Base-by-base conservation (phyloP, 2,888 invertebrate genomes). In the Electrophaes corylata region DNA sequence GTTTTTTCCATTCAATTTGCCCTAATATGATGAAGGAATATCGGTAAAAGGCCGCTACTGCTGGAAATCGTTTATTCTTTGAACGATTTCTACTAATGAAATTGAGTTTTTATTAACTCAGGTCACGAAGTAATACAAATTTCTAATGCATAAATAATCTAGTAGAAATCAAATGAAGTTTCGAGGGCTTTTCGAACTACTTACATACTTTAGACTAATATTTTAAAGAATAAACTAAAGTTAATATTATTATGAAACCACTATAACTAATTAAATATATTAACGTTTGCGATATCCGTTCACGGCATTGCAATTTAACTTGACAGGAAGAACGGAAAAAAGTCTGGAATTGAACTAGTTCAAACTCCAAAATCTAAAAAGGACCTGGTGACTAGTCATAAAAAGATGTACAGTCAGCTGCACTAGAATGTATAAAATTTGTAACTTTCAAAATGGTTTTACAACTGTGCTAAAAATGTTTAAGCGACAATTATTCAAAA, bases 51-150 rank as follows among this genome's bases (percentile, higher is more conserved):
- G 35, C 41, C n/a, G 48, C 53, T 53, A 45, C 57, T 19, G 45
- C 19, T 16, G 43, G 33, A 47, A 18, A 50, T 46, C 23, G 26
- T 57, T 50, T 51, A 23, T 33, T 44, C 16, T 48, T 18, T n/a
- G 37, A 14, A 44, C 16, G 26, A 44, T 58, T 49, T 45, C 31
- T 4, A 43, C n/a, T 47, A 58, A 53, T 49, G 35, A 40, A 49
- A 39, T n/a, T 16, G 19, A 12, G 26, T 20, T 58, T 56, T 58
- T 58, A 58, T 49, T 33, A 40, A 18, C 4, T 39, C 26, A 18
- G 43, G 52, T 58, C 58, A 33, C 43, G 39, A 37, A 37, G 6
- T 35, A 20, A 23, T 52, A 11, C 23, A n/a, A 10, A 16, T 37
- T 29, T 37, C 37, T 37, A 37, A 37, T 37, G 16, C 8, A 14